Conservation (phyloP, 2,888 invertebrate species). For the Prostheceraeus crozeri region DNA sequence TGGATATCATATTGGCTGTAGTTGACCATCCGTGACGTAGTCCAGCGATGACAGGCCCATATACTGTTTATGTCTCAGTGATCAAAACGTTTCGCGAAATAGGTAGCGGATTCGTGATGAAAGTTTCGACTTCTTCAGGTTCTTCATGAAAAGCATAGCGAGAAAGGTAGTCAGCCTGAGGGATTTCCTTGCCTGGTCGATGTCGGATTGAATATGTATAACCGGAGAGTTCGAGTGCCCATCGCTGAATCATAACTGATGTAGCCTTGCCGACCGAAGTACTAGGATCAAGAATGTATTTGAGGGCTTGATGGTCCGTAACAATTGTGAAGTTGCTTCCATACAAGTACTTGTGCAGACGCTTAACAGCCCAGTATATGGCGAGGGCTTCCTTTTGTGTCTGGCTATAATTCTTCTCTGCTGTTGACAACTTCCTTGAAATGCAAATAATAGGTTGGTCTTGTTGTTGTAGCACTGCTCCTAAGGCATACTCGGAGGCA, state of each 20-base stretch:
- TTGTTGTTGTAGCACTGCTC: conserved; percentile 19
- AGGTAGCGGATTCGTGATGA: conserved; percentile 13
- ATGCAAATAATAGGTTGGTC: conserved; percentile 25
- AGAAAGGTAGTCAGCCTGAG: conserved; percentile 19
- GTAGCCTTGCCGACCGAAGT: conserved; percentile 18
- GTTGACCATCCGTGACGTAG: conserved; percentile 23
- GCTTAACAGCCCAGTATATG: conserved; percentile 25
- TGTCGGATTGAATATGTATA: conserved; percentile 8
- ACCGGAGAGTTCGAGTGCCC: conserved; percentile 18
- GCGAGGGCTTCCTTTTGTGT: conserved; percentile 22
- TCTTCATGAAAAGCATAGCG: conserved; percentile 1
- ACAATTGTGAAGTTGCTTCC: conserved; percentile 7
- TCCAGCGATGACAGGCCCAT: conserved; percentile 13
- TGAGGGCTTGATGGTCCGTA: conserved; percentile 8
- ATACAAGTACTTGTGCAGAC: conserved; percentile 6
- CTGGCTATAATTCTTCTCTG: conserved; percentile 12
- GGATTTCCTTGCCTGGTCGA: conserved; percentile 13
- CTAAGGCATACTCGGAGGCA: conserved; percentile 19
- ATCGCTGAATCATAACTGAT: conserved; percentile 13
- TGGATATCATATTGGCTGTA: conserved; percentile 23
- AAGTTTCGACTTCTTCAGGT: conserved; percentile 18
- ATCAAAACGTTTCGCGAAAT: conserved; percentile 12
- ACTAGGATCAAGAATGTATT: conserved; percentile 6
- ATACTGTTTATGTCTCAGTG: conserved; percentile 6
- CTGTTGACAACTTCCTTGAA: neutral